Evolutionary conservation across 2,888 invertebrate species (phyloP).

Genomic region (Mimas tiliae): DNA sequence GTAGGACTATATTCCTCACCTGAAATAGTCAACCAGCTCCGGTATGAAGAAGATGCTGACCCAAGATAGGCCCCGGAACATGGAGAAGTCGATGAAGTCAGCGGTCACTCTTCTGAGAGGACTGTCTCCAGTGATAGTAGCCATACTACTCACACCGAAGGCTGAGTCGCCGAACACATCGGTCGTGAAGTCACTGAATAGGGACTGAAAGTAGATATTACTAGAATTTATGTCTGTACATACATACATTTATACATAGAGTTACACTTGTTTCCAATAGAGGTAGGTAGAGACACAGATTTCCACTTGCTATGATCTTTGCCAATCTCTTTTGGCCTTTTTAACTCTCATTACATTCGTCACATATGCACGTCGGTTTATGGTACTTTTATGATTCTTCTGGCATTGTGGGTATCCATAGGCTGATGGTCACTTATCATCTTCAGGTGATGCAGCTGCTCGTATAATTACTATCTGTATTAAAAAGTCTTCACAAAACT

Average conservation of each 20-base stretch:
- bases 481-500: background rate
- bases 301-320: no score
- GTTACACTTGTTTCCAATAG: no score
- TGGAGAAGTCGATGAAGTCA: constrained; percentile 48
- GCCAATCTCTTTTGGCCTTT: no score
- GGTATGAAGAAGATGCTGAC: constrained; percentile 61
- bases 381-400: no score
- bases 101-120: constrained; percentile 50
- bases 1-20: constrained; percentile 37
- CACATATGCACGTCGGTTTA: no score
- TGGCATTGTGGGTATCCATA: no score
- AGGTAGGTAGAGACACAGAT: no score
- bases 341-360: no score
- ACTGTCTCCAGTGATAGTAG: constrained; percentile 50
- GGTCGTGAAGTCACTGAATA: constrained; percentile 53
- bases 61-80: constrained; percentile 52
- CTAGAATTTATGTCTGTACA: background rate
- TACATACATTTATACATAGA: no score
- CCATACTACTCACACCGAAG: constrained; percentile 54
- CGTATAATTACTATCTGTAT: no score
- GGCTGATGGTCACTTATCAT: no score
- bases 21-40: constrained; percentile 50
- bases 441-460: no score
- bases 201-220: constrained; percentile 36
- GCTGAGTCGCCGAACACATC: constrained; percentile 58